These are phyloP conservation scores for Ophion ellenae DNA, from an alignment of 2,888 invertebrate species.

Conservation along the genomic window DNA sequence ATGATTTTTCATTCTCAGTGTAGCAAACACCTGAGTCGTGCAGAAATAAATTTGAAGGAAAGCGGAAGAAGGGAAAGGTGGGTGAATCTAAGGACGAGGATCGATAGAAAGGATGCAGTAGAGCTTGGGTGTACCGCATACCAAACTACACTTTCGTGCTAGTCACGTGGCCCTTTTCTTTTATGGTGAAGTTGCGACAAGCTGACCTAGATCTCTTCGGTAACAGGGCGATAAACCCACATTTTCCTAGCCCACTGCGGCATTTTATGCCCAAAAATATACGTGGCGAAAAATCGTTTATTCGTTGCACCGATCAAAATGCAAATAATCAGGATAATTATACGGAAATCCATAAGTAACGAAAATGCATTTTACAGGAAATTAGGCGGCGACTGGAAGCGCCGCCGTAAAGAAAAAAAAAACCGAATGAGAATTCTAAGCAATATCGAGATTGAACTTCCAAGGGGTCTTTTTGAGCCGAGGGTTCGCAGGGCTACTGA, in stretches of 20 bases:
- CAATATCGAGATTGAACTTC: not conserved
- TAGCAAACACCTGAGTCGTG: not conserved
- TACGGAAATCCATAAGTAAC: too few relatives aligned
- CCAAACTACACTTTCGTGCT: conserved; percentile 59
- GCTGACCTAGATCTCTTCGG: conserved; percentile 22
- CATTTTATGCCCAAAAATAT: not conserved
- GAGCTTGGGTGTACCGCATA: conserved; percentile 63
- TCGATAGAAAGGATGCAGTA: conserved; percentile 61
- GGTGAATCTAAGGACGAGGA: conserved; percentile 24
- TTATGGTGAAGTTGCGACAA: conserved; percentile 28
- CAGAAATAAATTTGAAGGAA: not conserved
- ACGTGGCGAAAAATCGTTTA: not conserved
- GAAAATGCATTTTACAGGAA: not conserved
- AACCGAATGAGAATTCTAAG: not conserved
- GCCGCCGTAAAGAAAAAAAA: too few relatives aligned
- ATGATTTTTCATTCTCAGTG: too few relatives aligned
- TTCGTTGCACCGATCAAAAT: too few relatives aligned
- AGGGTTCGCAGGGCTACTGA: not conserved
- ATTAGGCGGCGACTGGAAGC: too few relatives aligned
- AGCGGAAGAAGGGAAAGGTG: conserved; percentile 3
- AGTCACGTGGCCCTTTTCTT: conserved; percentile 15
- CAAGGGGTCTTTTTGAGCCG: not conserved
- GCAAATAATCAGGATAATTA: too few relatives aligned
- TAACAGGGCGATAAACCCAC: not conserved
- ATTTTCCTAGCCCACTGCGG: not conserved